Conservation (phyloP, 92 coral and sea anemone genomes). For the Muricea muricata region DNA sequence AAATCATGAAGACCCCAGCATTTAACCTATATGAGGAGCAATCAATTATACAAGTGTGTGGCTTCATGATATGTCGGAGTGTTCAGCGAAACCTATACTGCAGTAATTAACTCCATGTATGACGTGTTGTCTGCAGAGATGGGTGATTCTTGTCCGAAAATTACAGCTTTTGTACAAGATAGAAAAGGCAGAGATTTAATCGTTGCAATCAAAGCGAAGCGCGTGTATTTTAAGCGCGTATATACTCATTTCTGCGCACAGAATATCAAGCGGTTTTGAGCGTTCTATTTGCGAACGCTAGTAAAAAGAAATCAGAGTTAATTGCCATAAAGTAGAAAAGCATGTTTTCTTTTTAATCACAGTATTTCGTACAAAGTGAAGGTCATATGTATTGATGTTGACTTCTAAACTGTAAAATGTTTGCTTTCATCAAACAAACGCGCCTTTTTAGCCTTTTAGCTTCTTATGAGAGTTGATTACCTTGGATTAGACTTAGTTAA, state of each 20-base stretch:
- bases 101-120: background rate
- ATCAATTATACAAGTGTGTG: background rate
- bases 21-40: background rate
- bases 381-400: no score
- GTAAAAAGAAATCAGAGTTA: background rate
- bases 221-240: background rate
- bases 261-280: background rate
- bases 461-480: background rate
- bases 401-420: background rate
- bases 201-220: no score
- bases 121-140: background rate
- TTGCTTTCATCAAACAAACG: background rate
- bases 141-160: no score
- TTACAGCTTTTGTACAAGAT: no score
- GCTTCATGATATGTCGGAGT: background rate
- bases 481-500: background rate
- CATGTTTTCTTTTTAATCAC: no score
- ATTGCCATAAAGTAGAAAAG: background rate
- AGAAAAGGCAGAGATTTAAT: no score
- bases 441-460: background rate
- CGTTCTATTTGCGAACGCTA: background rate
- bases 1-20: background rate
- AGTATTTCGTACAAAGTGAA: no score
- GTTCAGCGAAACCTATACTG: background rate
- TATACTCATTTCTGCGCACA: background rate